Evolutionary conservation across 1,140 invertebrate species (phyloP), one percentile per base, ranked within the genome.

Genomic region (Sinonovacula constricta): DNA sequence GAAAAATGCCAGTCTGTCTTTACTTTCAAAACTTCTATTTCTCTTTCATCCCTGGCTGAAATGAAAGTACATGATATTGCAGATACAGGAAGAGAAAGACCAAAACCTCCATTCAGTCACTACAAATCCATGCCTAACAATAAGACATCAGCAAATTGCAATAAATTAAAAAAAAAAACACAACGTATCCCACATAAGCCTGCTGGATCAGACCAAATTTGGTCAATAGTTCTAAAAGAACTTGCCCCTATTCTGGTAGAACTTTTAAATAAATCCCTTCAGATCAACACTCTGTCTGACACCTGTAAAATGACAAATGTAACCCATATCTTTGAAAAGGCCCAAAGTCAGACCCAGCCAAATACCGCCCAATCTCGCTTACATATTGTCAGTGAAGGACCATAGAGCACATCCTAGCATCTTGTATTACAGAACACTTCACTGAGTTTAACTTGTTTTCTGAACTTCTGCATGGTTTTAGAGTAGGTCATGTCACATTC

Each of bases 381-480:
- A 59, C 63, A n/a, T 66, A 62, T 45, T 30, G 66, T 5, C 45
- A 57, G 2, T 66, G 62, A 31, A 75, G 66, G 66, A 54, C 62
- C 30, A 60, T 75, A 15, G 72, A 76, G 49, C 62, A 76, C 36
- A 66, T 76, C 36, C 30, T 67, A 1, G 54, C 51, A 10, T 76
- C 72, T 10, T 54, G 26, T 22, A 66, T 57, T 22, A 36, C 63
- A 26, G 45, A 54, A 28, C 56, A 53, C 34, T 66, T 66, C 34
- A 76, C 62, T 26, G 45, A 45, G 7, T 53, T 22, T 34, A 57
- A 45, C n/a, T 2, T 76, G 3, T 57, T 76, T 22, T 66, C 57
- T n/a, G 26, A 76, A 33, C 36, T 76, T 1, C 72, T 66, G 54
- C 33, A 66, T 56, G 71, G 71, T 22, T 75, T 75, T 26, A 18